Evolutionary conservation across 2,113 vertebrate genomes (phyloP).

Genomic region (Eurypyga helias): DNA sequence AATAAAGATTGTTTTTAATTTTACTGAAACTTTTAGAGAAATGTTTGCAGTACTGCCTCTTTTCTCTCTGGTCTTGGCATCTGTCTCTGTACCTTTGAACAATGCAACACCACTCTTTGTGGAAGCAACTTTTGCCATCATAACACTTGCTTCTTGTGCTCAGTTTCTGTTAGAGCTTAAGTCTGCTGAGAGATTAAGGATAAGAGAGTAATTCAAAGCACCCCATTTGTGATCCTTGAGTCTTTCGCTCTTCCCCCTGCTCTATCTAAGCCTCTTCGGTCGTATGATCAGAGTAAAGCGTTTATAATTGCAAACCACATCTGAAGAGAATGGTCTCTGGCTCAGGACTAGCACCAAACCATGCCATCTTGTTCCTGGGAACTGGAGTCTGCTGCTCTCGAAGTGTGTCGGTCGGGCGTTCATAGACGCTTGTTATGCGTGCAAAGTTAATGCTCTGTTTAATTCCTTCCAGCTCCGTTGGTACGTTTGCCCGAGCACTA

Average conservation of each 20-base stretch:
- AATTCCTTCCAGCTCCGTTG: slow-evolving; percentile 77
- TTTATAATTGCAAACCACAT: not conserved
- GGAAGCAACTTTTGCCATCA: not conserved
- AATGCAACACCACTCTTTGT: not conserved
- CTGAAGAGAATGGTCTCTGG: not conserved
- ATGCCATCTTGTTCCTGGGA: not conserved
- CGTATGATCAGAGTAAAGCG: not conserved
- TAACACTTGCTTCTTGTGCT: not conserved
- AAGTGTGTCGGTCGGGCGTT: not conserved
- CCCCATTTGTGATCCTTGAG: not conserved
- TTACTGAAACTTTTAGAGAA: not conserved
- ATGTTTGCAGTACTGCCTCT: not conserved
- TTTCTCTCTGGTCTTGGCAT: not conserved
- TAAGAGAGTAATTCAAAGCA: not conserved
- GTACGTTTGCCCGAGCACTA: slow-evolving; percentile 83
- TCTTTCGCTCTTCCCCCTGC: not conserved
- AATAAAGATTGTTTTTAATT: not conserved
- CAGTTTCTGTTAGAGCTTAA: not conserved
- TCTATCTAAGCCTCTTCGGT: not conserved
- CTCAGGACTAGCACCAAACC: not conserved
- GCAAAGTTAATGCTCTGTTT: not conserved
- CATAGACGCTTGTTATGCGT: not conserved
- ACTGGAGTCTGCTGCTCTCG: not conserved
- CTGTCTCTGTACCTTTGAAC: not conserved
- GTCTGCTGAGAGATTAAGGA: not conserved